Conservation (phyloP, 2,888 invertebrate genomes). For the Andrena trimmerana region DNA sequence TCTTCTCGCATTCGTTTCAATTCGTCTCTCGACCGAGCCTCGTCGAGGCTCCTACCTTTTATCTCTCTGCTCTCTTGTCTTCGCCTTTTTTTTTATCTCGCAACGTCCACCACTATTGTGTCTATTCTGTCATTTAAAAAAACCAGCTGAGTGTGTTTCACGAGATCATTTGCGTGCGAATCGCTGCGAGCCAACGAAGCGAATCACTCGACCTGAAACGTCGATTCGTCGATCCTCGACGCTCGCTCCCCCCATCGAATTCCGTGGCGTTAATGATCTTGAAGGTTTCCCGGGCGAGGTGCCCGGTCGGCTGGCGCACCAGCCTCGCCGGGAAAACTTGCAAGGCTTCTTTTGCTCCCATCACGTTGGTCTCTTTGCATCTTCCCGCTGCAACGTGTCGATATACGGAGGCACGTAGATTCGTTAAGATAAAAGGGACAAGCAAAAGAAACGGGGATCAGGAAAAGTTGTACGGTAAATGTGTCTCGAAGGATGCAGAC, state of each 20-base stretch:
- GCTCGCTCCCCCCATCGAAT: not conserved
- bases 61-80: not conserved
- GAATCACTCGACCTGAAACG: constrained; percentile 31
- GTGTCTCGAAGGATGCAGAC: constrained; percentile 17
- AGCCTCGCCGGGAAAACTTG: not conserved
- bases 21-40: too few relatives aligned
- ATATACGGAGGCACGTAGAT: not conserved
- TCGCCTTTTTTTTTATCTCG: not conserved
- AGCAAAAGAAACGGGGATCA: not conserved
- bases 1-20: not conserved
- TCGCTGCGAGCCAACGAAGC: constrained; percentile 79
- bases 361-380: constrained; percentile 22
- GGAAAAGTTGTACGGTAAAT: not conserved
- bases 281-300: constrained; percentile 3
- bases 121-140: constrained; percentile 41
- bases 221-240: constrained; percentile 9
- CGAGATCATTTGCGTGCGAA: constrained; percentile 70
- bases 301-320: not conserved
- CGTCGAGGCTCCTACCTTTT: constrained; percentile 16
- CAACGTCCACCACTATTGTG: constrained; percentile 9
- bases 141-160: constrained; percentile 37
- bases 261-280: constrained; percentile 7
- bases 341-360: not conserved
- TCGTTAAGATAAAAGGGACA: not conserved
- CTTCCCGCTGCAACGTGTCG: constrained; percentile 28